Base-by-base conservation (phyloP, 2,888 invertebrate genomes). In the Drosophila borealis region DNA sequence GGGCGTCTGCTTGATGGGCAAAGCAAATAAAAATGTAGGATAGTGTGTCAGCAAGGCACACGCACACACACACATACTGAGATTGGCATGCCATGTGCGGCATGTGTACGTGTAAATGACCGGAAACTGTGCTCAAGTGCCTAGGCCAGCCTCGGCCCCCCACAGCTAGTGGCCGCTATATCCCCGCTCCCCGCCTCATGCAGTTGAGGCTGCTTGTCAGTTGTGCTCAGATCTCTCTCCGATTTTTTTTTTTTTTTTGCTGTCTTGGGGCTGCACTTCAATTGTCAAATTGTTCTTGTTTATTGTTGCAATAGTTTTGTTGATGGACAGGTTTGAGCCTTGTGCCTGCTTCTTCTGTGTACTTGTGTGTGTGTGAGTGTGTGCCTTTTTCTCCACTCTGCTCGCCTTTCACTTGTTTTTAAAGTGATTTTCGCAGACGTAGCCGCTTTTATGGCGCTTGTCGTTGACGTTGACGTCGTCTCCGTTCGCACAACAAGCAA, bases 71-170 rank as follows among this genome's bases (percentile, higher is more conserved):
- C 37, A 45, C n/a, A 45, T 21, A 67, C 53, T 46, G 45, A 61
- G 51, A 74, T 78, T 73, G 59, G 59, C 67, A 75, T 70, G 67
- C 78, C 66, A 67, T 70, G 63, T 68, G 65, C 78, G 81, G 69
- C 54, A 34, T 78, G 69, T 81, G 88, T 78, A 83, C 81, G 80
- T 89, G 81, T 89, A 90, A 90, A 90, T 90, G 91, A 89, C 90
- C 90, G 91, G 90, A 90, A 89, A 86, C 89, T 89, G 83, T 83
- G 85, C 83, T 85, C 85, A 85, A 85, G 85, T 88, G 83, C 86
- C 72, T 29, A 45, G 64, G 17, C 51, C 33, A 45, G 44, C 11
- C 33, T 13, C 63, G 41, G 4, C 36, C 51, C 13, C 5, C 41
- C 25, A 25, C 25, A 8, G 25, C 25, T 36, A 8, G 11, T 14